Evolutionary conservation across 2,113 vertebrate genomes (phyloP).

Genomic region (Chloebia gouldiae): DNA sequence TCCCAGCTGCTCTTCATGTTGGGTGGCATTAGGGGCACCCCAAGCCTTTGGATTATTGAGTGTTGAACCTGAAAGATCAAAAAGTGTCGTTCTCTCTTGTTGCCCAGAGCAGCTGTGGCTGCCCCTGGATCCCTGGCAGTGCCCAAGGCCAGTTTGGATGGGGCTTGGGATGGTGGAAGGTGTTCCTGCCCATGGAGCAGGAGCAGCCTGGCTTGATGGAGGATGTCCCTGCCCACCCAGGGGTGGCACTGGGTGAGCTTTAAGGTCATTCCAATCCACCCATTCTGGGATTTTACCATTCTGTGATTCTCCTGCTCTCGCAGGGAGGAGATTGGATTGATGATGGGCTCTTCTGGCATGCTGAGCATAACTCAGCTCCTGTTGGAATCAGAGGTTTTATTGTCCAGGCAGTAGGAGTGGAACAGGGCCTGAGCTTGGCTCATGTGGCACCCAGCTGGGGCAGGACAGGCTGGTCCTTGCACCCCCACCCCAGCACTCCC

Average conservation of each 20-base stretch:
- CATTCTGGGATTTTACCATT: background rate
- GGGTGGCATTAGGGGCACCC: background rate
- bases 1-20: background rate
- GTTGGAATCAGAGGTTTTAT: background rate
- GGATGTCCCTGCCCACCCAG: background rate
- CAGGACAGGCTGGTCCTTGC: background rate
- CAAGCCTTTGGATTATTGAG: background rate
- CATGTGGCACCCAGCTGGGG: fast-evolving
- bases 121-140: too few relatives aligned
- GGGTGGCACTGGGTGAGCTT: background rate
- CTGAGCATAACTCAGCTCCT: background rate
- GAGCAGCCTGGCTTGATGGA: background rate
- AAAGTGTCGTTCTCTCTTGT: background rate
- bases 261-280: background rate
- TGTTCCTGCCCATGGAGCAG: background rate
- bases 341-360: background rate
- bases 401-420: background rate
- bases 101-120: too few relatives aligned
- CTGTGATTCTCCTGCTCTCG: background rate
- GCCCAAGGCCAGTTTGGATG: background rate
- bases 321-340: too few relatives aligned
- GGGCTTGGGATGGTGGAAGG: background rate
- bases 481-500: fast-evolving
- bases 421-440: background rate
- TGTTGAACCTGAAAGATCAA: background rate